Evolutionary conservation across 2,797 vertebrate genomes (phyloP), one percentile per base, ranked within the genome.

Genomic region (Mionectes olivaceus): DNA sequence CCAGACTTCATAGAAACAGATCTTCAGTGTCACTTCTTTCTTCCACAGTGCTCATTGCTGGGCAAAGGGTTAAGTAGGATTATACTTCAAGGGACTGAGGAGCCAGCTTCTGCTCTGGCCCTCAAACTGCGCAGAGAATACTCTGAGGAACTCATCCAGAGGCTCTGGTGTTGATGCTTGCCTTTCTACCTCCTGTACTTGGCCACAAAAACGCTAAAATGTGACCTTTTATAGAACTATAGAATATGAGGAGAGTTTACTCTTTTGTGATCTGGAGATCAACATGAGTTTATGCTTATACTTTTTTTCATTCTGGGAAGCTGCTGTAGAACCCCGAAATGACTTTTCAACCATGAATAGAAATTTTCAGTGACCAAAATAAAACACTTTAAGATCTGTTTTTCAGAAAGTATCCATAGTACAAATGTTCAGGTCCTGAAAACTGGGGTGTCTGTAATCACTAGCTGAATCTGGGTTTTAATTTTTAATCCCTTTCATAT

Each of bases 401-500:
- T 94, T 81, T 83, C 50, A 88, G 52, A 73, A 75, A 73, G 35
- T 35, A 83, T 71, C 61, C 28, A 61, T 7, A 77, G 16, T 32
- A 83, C 24, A 83, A 83, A 83, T 41, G 32, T 55, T 94, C 47
- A 80, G 16, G 32, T 71, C 50, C 32, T 89, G 46, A 83, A 94
- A 96, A 94, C 16, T 87, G 65, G 89, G 75, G 19, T 82, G 71
- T 75, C 14, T 60, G 37, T 87, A 93, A 92, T 83, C 61, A 81
- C 64, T 65, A 75, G 55, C 57, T 70, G 57, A 94, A 95, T 89
- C 57, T 75, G 32, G 12, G 49, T 19, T 92, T 95, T 87, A 92
- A 76, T 87, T 82, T 95, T 90, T 90, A 95, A 94, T 94, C 75
- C 46, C 39, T 90, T 87, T 89, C 61, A 27, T 78, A 89, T 71